phyloP scores from a whole-genome alignment of 2,797 vertebrate genomes.

The Myotis findleyi region DNA sequence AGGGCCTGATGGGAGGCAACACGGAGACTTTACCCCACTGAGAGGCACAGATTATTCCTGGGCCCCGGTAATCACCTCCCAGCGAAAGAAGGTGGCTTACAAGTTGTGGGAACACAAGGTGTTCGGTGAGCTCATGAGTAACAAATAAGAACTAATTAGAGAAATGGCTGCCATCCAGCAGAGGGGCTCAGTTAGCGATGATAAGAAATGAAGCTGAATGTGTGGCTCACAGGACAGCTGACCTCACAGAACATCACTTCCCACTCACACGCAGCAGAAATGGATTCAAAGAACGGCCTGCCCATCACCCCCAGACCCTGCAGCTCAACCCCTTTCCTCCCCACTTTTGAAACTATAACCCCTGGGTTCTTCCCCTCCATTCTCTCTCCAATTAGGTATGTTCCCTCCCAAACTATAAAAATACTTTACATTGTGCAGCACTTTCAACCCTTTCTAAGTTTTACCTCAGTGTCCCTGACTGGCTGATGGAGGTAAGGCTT shows the following conservation, averaged over 20 bases:
- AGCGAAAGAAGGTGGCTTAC: not conserved
- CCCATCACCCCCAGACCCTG: not conserved
- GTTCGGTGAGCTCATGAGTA: not conserved
- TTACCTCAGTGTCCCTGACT: not conserved
- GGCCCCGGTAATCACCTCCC: not conserved
- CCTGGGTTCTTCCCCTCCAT: not conserved
- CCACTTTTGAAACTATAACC: not conserved
- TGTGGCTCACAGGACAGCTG: not conserved
- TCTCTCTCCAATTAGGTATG: not conserved
- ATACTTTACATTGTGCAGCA: not conserved
- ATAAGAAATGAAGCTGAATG: not conserved
- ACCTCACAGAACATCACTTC: not conserved
- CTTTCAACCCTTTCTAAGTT: not conserved
- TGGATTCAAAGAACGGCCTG: not conserved
- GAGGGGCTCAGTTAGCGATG: not conserved
- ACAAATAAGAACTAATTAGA: not conserved
- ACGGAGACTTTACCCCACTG: not conserved
- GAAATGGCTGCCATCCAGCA: not conserved
- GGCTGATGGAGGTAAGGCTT: not conserved
- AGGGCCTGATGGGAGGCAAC: slow-evolving; percentile 88
- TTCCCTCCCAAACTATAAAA: not conserved
- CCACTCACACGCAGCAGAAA: not conserved
- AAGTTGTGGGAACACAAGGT: not conserved
- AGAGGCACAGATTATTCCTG: not conserved
- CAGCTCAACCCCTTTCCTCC: not conserved